Evolutionary conservation across 2,113 vertebrate species (phyloP).

Genomic region (Scomber colias): DNA sequence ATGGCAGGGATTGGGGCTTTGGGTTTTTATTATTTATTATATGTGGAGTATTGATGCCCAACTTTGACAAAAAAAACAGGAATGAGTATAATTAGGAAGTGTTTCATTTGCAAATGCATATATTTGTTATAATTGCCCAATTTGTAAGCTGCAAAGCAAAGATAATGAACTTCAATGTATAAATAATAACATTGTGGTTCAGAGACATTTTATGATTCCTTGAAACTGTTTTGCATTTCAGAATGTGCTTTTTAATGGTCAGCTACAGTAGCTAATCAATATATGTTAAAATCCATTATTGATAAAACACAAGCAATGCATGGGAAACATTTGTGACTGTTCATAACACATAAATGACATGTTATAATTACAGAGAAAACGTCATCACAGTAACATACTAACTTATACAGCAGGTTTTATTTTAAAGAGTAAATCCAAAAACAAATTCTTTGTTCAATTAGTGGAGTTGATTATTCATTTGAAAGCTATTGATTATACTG

Average conservation of each 20-base stretch:
- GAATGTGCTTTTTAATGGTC: neutral
- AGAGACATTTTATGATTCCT: neutral
- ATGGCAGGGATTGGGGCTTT: constrained; percentile 6
- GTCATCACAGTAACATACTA: constrained; percentile 23
- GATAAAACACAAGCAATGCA: too few species aligned
- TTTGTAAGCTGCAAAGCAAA: constrained; percentile 11
- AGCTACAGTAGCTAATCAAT: too few species aligned
- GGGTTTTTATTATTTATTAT: constrained; percentile 18
- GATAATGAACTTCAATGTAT: neutral
- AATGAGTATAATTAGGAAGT: neutral
- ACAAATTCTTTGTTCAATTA: constrained; percentile 80
- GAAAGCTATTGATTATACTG: constrained; percentile 78
- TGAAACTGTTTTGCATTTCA: neutral
- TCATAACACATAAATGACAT: neutral
- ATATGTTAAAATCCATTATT: neutral
- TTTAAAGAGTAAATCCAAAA: constrained; percentile 35
- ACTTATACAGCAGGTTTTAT: constrained; percentile 31
- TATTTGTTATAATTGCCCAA: neutral
- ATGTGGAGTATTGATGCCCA: neutral
- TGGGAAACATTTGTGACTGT: neutral
- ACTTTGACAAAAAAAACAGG: neutral
- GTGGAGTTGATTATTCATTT: constrained; percentile 76
- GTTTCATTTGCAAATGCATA: neutral
- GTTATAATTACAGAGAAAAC: constrained; percentile 20
- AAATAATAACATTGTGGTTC: neutral